A percentile compares a stretch with the other conserved stretches of the same genome.
Evolutionary conservation across 2,113 vertebrate genomes (phyloP).

Genomic region (Erpornis zantholeuca): DNA sequence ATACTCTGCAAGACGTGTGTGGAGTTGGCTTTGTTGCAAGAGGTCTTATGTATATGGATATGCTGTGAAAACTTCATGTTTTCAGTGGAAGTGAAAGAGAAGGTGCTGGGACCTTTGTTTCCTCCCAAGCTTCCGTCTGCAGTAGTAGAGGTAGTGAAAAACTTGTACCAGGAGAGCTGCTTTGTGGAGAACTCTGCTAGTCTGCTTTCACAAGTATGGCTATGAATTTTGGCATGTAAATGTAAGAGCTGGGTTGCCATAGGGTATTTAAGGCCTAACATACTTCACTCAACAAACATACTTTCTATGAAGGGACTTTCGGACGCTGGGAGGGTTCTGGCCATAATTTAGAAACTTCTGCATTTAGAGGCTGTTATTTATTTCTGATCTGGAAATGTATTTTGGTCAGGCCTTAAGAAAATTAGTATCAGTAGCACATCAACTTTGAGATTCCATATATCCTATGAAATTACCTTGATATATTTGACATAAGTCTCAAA

Average conservation of each 20-base stretch:
- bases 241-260: background rate
- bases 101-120: background rate
- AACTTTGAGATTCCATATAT: background rate
- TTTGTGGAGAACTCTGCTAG: conserved; percentile 17
- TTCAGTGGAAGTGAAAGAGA: background rate
- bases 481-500: background rate
- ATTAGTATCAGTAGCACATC: background rate
- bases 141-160: background rate
- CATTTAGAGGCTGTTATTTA: background rate
- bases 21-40: background rate
- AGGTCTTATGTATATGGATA: background rate
- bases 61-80: background rate
- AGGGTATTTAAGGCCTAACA: background rate
- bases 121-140: background rate
- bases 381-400: background rate
- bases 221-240: conserved; percentile 15
- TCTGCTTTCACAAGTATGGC: conserved; percentile 19
- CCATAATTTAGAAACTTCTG: background rate
- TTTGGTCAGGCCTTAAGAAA: background rate
- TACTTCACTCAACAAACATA: background rate
- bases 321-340: background rate
- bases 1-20: background rate
- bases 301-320: background rate
- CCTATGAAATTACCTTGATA: background rate
- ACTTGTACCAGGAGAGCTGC: background rate